Conservation (phyloP, 2,113 vertebrate genomes). For the Suricata suricatta region DNA sequence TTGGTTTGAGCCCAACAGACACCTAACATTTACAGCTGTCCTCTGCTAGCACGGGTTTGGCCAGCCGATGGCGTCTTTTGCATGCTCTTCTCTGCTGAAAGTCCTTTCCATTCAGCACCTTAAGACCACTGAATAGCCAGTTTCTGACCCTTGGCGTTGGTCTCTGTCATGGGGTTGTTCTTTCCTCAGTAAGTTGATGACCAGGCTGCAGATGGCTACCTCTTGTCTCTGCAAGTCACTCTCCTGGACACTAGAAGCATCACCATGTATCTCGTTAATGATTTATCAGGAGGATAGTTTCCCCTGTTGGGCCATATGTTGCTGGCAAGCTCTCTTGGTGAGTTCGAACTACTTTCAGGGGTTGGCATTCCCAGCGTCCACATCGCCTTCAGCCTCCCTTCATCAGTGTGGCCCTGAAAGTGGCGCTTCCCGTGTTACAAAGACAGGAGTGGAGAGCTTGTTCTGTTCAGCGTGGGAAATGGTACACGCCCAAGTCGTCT, state of each 20-base stretch:
- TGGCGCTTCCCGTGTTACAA: background rate
- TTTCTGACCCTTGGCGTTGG: background rate
- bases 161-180: too few species aligned
- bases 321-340: background rate
- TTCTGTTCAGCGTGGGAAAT: background rate
- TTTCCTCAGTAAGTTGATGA: background rate
- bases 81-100: background rate
- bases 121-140: background rate
- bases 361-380: fast-evolving
- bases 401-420: background rate
- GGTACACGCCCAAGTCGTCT: background rate
- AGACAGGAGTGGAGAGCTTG: background rate
- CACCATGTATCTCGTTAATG: background rate
- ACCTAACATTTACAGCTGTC: background rate
- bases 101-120: too few species aligned
- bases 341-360: background rate
- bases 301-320: background rate
- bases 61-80: background rate
- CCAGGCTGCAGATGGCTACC: background rate
- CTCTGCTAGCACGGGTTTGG: too few species aligned
- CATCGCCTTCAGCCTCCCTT: too few species aligned
- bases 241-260: background rate
- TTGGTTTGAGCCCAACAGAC: background rate
- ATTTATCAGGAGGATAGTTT: background rate
- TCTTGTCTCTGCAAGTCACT: background rate